A percentile compares a stretch with the other conserved stretches of the same genome.
Conservation (phyloP, 2,888 invertebrate species). For the Deroplatys truncata region DNA sequence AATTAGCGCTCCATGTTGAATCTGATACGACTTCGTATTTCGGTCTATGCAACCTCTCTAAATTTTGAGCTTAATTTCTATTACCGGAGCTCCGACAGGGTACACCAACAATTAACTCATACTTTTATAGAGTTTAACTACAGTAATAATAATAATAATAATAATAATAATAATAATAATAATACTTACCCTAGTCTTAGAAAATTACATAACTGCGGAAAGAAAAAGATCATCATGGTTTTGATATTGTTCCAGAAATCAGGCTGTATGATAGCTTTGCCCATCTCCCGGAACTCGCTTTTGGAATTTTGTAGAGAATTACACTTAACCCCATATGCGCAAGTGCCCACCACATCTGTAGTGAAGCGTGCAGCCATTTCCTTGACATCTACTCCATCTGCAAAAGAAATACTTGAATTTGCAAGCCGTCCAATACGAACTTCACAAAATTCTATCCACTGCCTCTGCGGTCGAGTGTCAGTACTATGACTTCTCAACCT, state of each 20-base stretch:
- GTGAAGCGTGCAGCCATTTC: conserved; percentile 27
- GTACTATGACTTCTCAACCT: too few species aligned
- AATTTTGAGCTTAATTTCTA: too few species aligned
- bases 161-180: background rate
- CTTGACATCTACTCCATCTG: conserved; percentile 13
- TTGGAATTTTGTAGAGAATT: conserved; percentile 30
- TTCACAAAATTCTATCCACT: too few species aligned
- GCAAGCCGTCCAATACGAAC: too few species aligned
- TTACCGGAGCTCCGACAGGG: too few species aligned
- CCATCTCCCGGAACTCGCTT: conserved; percentile 28
- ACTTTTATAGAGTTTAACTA: too few species aligned
- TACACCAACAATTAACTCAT: too few species aligned
- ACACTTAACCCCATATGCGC: conserved; percentile 28
- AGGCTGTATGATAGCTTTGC: conserved; percentile 23
- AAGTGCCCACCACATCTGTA: conserved; percentile 28
- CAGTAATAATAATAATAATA: too few species aligned
- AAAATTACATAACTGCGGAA: background rate
- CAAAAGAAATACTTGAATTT: background rate
- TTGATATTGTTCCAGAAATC: conserved; percentile 17
- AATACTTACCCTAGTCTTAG: background rate
- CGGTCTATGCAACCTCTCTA: too few species aligned
- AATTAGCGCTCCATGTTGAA: too few species aligned
- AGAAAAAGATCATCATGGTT: background rate
- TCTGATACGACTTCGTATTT: too few species aligned
- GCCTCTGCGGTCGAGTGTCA: too few species aligned